Percentiles rank a stretch among this genome's conserved stretches.
Evolutionary conservation across 2,888 invertebrate species (phyloP).

Genomic region (Noctua pronuba): DNA sequence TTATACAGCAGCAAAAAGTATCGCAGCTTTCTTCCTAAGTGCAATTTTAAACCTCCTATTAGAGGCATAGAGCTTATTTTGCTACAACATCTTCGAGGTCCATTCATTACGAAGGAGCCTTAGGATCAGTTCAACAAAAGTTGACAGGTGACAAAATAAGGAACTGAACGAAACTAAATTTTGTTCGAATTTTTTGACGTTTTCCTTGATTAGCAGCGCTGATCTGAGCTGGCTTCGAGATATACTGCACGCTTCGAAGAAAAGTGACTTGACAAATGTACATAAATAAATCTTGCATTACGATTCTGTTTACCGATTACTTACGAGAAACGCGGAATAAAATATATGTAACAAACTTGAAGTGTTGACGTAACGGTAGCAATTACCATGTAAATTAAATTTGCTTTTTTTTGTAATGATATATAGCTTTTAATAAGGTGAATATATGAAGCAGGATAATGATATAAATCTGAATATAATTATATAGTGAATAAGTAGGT

Average conservation of each 20-base stretch:
- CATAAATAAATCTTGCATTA: slow-evolving; percentile 46
- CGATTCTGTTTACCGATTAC: slow-evolving; percentile 30
- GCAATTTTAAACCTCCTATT: neutral
- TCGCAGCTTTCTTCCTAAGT: neutral
- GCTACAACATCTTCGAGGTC: no score
- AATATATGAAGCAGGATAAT: slow-evolving; percentile 33
- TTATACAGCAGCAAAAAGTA: neutral
- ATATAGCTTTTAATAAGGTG: slow-evolving; percentile 13
- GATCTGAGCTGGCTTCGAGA: neutral
- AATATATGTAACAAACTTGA: slow-evolving; percentile 50
- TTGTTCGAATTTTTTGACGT: neutral
- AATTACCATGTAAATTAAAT: slow-evolving; percentile 14
- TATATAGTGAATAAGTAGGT: slow-evolving; percentile 7
- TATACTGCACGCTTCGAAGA: neutral
- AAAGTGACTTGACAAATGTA: slow-evolving; percentile 16
- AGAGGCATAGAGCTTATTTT: neutral
- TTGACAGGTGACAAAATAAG: neutral
- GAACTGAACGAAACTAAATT: neutral
- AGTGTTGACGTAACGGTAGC: slow-evolving; percentile 33
- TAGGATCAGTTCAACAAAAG: neutral
- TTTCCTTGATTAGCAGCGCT: neutral
- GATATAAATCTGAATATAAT: slow-evolving; percentile 49
- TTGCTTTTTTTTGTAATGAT: neutral
- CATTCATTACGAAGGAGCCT: neutral
- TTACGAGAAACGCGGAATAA: slow-evolving; percentile 52